Conservation (phyloP, 2,797 vertebrate species). For the Crocidura indochinensis region DNA sequence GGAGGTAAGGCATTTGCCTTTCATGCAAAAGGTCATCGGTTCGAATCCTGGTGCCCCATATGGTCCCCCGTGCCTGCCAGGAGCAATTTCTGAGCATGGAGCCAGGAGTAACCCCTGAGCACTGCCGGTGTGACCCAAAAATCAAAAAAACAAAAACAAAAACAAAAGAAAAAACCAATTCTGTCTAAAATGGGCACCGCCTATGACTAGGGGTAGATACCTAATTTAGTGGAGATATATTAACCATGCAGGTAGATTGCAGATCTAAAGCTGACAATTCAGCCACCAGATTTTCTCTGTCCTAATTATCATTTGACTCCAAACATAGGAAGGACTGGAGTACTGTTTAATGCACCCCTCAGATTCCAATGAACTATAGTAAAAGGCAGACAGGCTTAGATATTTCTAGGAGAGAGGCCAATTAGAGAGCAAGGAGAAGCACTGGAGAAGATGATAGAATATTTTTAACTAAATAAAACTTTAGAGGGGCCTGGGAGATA, state of each 20-base stretch:
- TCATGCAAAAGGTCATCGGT: too few relatives aligned
- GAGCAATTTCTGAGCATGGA: too few relatives aligned
- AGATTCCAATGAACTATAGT: constrained; percentile 19
- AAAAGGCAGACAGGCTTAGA: not conserved
- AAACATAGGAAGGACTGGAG: not conserved
- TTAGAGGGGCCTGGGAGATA: too few relatives aligned
- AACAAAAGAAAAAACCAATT: too few relatives aligned
- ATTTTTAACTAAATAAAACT: constrained; percentile 46
- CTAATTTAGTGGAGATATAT: not conserved
- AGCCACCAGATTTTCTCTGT: constrained; percentile 15
- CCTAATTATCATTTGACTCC: constrained; percentile 13
- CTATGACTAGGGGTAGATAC: not conserved
- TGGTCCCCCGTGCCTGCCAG: too few relatives aligned
- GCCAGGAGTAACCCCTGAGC: too few relatives aligned
- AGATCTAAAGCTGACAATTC: not conserved
- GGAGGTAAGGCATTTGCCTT: too few relatives aligned
- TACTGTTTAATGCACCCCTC: not conserved
- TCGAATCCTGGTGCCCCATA: too few relatives aligned
- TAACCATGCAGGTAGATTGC: not conserved
- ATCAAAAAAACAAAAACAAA: too few relatives aligned
- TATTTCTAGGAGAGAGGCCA: not conserved
- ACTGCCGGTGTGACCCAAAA: too few relatives aligned
- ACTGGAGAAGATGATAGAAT: constrained; percentile 3
- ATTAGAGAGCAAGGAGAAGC: constrained; percentile 22
- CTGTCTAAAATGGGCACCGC: too few relatives aligned